Conservation (phyloP, 2,888 invertebrate genomes). For the Campoletis raptor region DNA sequence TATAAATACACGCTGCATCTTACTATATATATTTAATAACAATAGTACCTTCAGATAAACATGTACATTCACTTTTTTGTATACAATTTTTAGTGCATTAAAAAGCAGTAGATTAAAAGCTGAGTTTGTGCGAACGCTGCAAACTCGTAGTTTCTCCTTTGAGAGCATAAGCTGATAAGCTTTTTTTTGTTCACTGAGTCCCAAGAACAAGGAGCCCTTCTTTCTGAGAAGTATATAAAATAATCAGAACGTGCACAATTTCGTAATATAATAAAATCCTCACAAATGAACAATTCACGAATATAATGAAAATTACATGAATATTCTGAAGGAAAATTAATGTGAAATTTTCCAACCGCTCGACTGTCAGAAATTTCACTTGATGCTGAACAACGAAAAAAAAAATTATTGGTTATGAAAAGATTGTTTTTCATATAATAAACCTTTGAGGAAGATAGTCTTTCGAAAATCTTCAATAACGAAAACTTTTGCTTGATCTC, state of each 20-base stretch:
- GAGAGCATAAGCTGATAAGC: conserved; percentile 51
- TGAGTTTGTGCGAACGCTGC: conserved; percentile 7
- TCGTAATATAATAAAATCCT: background rate
- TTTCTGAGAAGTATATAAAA: background rate
- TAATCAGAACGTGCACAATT: background rate
- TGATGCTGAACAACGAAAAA: background rate
- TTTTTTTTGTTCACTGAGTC: conserved; percentile 12
- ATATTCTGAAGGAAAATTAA: background rate
- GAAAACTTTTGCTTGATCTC: conserved; percentile 20
- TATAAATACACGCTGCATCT: background rate
- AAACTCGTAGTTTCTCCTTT: conserved; percentile 32
- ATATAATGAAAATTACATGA: background rate
- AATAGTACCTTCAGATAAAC: background rate
- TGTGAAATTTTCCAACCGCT: background rate
- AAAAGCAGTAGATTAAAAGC: conserved; percentile 39
- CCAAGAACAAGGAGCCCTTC: conserved; percentile 5
- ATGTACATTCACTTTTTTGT: background rate
- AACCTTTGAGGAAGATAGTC: background rate
- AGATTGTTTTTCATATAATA: background rate
- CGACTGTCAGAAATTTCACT: background rate
- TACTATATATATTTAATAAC: background rate
- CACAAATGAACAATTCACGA: background rate
- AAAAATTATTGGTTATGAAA: background rate
- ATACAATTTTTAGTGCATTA: background rate
- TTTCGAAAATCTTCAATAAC: background rate